Percentiles rank a stretch among this genome's conserved stretches.
phyloP scores from a whole-genome alignment of 2,888 invertebrate genomes.

The Thymelicus acteon region DNA sequence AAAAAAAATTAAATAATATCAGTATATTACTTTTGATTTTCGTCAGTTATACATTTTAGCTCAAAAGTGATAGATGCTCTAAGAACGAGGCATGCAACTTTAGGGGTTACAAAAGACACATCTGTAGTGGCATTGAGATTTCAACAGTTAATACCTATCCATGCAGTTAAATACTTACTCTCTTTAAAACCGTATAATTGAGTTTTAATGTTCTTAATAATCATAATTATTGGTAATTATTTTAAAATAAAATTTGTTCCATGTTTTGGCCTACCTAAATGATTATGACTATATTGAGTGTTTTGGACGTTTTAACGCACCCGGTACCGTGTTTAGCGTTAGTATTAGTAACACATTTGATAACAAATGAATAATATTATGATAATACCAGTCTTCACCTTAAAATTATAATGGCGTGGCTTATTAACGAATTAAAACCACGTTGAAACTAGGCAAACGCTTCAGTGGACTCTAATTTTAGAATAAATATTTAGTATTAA shows the following conservation, averaged over 20 bases:
- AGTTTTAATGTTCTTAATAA: conserved; percentile 10
- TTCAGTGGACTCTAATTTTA: not conserved
- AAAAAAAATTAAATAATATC: no score
- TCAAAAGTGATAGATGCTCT: conserved; percentile 1
- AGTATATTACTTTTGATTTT: no score
- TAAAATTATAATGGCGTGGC: not conserved
- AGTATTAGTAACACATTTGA: conserved; percentile 54
- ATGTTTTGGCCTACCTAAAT: conserved; percentile 48
- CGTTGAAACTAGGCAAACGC: not conserved
- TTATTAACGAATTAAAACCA: not conserved
- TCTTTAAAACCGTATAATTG: not conserved
- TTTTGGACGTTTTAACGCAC: conserved; percentile 57
- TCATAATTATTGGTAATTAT: conserved; percentile 1
- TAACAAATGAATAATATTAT: conserved; percentile 43
- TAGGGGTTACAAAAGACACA: not conserved
- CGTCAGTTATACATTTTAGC: no score
- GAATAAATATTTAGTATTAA: not conserved
- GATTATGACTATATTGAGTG: conserved; percentile 57
- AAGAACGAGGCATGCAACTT: conserved; percentile 37
- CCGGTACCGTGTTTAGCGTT: conserved; percentile 71
- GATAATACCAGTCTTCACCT: not conserved
- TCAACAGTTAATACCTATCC: conserved; percentile 42
- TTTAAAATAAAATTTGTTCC: conserved; percentile 36
- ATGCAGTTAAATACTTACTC: conserved; percentile 62
- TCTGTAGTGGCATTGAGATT: not conserved